Base-by-base conservation (phyloP, 2,888 invertebrate species). In the Troides helena region DNA sequence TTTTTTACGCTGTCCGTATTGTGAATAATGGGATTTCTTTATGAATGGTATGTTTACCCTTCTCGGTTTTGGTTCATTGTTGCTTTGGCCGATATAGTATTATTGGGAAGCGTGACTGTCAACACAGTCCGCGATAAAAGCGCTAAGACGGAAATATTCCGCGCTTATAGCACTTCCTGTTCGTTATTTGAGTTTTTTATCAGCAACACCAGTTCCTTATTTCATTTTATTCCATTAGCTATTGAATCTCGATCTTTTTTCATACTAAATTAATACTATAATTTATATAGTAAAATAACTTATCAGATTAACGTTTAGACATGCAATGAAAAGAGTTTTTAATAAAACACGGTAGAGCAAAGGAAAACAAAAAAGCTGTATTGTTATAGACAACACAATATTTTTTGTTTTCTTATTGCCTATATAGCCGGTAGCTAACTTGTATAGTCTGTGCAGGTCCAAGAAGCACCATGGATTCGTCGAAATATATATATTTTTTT, bases 1-100 rank as follows among this genome's bases (percentile, higher is more conserved):
- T 91, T 92, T 84, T 83, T 73, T 86, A 89, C 86, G 91, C 85
- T 87, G 82, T 77, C 81, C 77, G 74, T 77, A 77, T 76, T 82
- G 77, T 84, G 81, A 86, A 83, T 81, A 84, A 83, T 81, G 81
- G 82, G 81, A 80, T 85, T 85, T 81, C 69, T 67, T 78, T 75
- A 78, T 86, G 84, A 86, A 89, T 87, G 77, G 83, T 73, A 76
- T 92, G 89, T 92, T 92, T 92, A 89, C 88, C 82, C 84, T 87
- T 85, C 86, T 83, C 80, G 83, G 88, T 84, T 85, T 82, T 81
- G 76, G 83, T 81, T 83, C 81, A 87, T 91, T 92, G 91, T 90
- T 74, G 75, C 72, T 81, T 80, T 79, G 78, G 75, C 76, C 80
- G 80, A 82, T 83, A 80, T 80, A 77, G 78, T 79, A 83, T 86